phyloP scores from a whole-genome alignment of 2,797 vertebrate species.

The Toxotes lorentzi region DNA sequence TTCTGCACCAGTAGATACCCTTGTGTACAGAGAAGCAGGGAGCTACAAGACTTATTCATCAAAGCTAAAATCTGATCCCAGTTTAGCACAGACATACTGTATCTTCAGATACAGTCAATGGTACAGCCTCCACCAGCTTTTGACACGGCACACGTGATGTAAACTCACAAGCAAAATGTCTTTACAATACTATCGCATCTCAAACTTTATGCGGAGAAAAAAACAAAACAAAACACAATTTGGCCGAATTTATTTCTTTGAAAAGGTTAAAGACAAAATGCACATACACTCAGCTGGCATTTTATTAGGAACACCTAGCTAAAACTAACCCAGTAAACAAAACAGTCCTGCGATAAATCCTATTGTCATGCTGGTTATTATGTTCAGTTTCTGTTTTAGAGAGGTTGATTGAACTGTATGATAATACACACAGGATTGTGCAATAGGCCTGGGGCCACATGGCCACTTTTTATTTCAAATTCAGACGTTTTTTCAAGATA shows the following conservation, averaged over 20 bases:
- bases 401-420: too few relatives aligned
- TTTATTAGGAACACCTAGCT: neutral
- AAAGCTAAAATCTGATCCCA: slow-evolving; percentile 25
- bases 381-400: too few relatives aligned
- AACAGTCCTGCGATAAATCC: too few relatives aligned
- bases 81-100: slow-evolving; percentile 12
- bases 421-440: too few relatives aligned
- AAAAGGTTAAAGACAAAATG: too few relatives aligned
- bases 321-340: too few relatives aligned
- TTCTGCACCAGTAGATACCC: slow-evolving; percentile 50
- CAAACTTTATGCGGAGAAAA: neutral
- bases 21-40: slow-evolving; percentile 40
- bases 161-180: slow-evolving; percentile 1
- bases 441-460: too few relatives aligned
- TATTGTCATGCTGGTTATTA: too few relatives aligned
- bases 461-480: too few relatives aligned
- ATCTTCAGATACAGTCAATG: slow-evolving; percentile 32
- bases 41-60: slow-evolving; percentile 29
- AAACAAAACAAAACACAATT: neutral
- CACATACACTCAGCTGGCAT: neutral
- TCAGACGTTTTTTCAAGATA: too few relatives aligned
- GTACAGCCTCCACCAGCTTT: slow-evolving; percentile 4
- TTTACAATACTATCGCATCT: neutral
- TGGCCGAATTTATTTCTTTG: neutral
- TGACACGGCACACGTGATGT: neutral